These are phyloP conservation scores for Brotogeris chrysoptera DNA, from an alignment of 2,797 vertebrate genomes.

Conservation along the genomic window DNA sequence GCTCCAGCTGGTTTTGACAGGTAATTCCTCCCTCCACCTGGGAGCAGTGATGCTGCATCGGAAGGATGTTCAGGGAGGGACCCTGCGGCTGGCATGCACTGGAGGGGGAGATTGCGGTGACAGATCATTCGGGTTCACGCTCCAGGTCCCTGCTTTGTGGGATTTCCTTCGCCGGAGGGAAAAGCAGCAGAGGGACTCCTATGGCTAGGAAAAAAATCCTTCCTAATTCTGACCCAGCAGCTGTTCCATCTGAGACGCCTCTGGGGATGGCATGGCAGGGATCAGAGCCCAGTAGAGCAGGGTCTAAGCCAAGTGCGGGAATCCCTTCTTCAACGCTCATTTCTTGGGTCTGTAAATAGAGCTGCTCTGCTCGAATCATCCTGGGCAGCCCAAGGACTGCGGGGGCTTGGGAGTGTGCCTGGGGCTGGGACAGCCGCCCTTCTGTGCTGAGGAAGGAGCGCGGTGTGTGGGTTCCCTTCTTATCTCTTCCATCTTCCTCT, in stretches of 20 bases:
- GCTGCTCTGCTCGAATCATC: not conserved
- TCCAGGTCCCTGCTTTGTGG: not conserved
- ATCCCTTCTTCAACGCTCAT: not conserved
- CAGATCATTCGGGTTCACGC: not conserved
- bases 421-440: not conserved
- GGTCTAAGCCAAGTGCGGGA: not conserved
- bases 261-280: conserved; percentile 28
- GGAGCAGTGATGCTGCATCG: not conserved
- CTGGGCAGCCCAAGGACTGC: not conserved
- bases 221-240: conserved; percentile 60
- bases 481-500: not conserved
- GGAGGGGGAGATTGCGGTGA: not conserved
- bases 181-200: not conserved
- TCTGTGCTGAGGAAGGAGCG: not conserved
- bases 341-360: conserved; percentile 3
- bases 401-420: not conserved
- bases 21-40: conserved; percentile 21
- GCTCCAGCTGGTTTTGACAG: conserved; percentile 54
- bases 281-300: conserved; percentile 36
- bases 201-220: conserved; percentile 49
- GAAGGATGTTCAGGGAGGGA: not conserved
- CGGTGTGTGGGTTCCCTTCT: not conserved
- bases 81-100: not conserved
- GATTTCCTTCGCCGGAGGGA: not conserved
- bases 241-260: conserved; percentile 51